phyloP scores from a whole-genome alignment of 2,888 invertebrate species.

The Orthosia incerta region DNA sequence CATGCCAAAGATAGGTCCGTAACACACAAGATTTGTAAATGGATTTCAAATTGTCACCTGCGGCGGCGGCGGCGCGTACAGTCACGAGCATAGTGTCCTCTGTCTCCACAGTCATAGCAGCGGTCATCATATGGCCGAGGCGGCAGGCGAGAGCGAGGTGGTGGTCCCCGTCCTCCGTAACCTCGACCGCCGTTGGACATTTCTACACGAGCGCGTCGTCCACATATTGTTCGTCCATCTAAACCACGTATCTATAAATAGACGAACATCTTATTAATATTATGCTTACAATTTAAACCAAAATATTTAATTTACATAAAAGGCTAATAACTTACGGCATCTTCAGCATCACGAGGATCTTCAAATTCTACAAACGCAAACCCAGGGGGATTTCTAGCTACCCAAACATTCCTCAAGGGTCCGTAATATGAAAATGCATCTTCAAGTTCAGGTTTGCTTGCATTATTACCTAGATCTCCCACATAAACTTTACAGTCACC shows the following conservation, averaged over 20 bases:
- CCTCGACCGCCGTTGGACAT: slow-evolving; percentile 96
- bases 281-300: background rate
- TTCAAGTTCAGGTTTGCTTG: slow-evolving; percentile 98
- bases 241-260: slow-evolving; percentile 88
- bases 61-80: slow-evolving; percentile 94
- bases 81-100: slow-evolving; percentile 98
- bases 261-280: slow-evolving; percentile 6
- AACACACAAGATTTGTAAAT: slow-evolving; percentile 38
- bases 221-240: slow-evolving; percentile 96
- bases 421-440: slow-evolving; percentile 98
- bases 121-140: slow-evolving; percentile 97
- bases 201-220: slow-evolving; percentile 97
- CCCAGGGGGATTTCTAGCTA: slow-evolving; percentile 98
- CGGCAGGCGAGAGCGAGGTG: slow-evolving; percentile 91
- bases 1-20: slow-evolving; percentile 69
- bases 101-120: slow-evolving; percentile 98
- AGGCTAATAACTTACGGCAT: slow-evolving; percentile 92
- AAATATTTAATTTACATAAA: background rate
- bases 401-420: slow-evolving; percentile 98
- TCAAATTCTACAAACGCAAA: slow-evolving; percentile 99
- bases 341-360: slow-evolving; percentile 97
- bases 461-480: slow-evolving; percentile 97
- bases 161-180: slow-evolving; percentile 90
- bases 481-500: slow-evolving; percentile 99
- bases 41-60: slow-evolving; percentile 78